Conservation (phyloP, 1,140 invertebrate genomes). For the Myzus persicae region DNA sequence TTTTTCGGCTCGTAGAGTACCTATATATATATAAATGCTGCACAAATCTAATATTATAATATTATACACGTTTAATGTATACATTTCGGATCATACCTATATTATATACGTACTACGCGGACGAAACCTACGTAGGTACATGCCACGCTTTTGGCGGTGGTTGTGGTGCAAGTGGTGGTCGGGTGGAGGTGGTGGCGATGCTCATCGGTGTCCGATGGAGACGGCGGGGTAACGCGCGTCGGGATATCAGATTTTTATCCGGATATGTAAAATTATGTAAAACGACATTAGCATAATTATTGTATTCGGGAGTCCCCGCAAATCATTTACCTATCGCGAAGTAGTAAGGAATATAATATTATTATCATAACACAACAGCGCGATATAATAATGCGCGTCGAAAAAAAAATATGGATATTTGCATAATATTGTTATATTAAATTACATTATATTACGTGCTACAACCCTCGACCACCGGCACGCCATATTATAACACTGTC, state of each 20-base stretch:
- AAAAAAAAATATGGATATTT: background rate
- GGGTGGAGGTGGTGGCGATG: too few relatives aligned
- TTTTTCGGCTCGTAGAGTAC: background rate
- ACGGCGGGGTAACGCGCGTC: background rate
- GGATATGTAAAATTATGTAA: conserved; percentile 1
- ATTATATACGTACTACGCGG: background rate
- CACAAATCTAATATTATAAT: background rate
- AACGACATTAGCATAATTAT: conserved; percentile 31
- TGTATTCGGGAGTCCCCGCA: background rate
- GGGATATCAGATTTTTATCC: background rate
- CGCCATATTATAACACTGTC: too few relatives aligned
- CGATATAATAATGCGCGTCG: background rate
- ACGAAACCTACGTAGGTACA: background rate
- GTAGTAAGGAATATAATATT: conserved; percentile 21
- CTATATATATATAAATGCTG: background rate
- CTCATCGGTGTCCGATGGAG: background rate
- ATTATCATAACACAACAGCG: background rate
- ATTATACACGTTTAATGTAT: background rate
- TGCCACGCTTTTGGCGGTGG: background rate
- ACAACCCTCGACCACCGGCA: background rate
- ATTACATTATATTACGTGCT: background rate
- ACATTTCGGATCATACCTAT: background rate
- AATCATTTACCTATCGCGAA: conserved; percentile 20
- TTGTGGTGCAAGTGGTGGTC: background rate
- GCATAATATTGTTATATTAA: too few relatives aligned